Base-by-base conservation (phyloP, 2,888 invertebrate genomes). In the Drosophila kanekoi region DNA sequence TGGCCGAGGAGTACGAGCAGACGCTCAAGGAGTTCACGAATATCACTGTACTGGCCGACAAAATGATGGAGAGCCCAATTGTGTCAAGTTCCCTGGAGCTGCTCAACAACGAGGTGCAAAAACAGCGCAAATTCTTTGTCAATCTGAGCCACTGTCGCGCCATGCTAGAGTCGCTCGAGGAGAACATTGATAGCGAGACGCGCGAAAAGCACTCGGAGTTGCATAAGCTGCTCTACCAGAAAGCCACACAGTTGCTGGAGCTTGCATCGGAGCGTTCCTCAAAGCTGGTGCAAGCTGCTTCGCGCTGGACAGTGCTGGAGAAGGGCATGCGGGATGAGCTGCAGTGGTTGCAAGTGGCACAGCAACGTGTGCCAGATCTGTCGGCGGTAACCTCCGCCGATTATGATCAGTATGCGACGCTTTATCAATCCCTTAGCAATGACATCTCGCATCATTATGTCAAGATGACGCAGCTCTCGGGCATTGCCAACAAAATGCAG, bases 51-150 rank as follows among this genome's bases (percentile, higher is more conserved):
- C 94, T 97, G 6, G 97, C 97, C 0, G 96, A 97, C 91, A 95
- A 95, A 43, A 92, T 97, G 38, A 94, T 97, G 8, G 96, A 96
- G 74, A 95, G 95, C 77, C 95, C 96, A 44, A 95, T 97, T 35
- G 94, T 95, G 8, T 96, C 97, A 1, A 94, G 94, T 38, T 95
- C 95, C 78, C 93, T 97, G 68, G 95, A 96, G 81, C 96, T 97
- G 82, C 93, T 97, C n/a, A 96, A 96, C 86, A 96, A 97, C 86
- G 97, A 97, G 93, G 96, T 97, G 93, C 97, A 97, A 86, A 97
- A 96, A 89, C 97, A 97, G 86, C 94, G 97, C 40, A 97, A 96
- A 89, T 97, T 97, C 93, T 97, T 97, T 89, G 96, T 97, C 0
- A 97, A 97, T 81, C 92, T 98, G 9, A 97, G 97, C 85, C 97